Evolutionary conservation across 2,888 invertebrate genomes (phyloP).

Genomic region (Mythimna impura): DNA sequence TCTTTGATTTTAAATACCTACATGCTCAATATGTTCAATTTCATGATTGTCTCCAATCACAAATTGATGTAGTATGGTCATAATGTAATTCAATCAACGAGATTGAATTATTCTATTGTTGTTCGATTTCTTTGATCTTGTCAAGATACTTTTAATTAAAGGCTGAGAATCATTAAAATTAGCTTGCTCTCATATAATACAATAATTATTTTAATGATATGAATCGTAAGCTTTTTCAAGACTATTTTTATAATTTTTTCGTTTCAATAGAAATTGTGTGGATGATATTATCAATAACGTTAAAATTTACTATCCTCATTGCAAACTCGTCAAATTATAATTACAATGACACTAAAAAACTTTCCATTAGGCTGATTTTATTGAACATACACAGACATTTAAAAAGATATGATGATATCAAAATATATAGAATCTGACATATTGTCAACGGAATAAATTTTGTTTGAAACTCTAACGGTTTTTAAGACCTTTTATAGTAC

Average conservation of each 20-base stretch:
- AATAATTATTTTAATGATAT: constrained; percentile 4
- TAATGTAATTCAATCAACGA: constrained; percentile 43
- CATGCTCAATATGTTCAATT: constrained; percentile 9
- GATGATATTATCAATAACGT: not conserved
- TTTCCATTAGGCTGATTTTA: not conserved
- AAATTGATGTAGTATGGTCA: constrained; percentile 3
- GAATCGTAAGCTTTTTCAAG: not conserved
- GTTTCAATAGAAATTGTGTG: not conserved
- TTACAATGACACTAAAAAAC: not conserved
- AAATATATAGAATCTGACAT: not conserved
- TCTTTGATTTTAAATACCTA: not conserved
- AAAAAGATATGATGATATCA: not conserved
- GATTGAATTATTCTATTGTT: constrained; percentile 49
- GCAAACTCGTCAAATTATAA: not conserved
- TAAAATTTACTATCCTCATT: not conserved
- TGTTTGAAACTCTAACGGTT: too few relatives aligned
- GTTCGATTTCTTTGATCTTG: constrained; percentile 23
- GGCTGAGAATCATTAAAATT: constrained; percentile 7
- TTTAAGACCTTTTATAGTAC: too few relatives aligned
- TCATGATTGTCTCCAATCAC: constrained; percentile 14
- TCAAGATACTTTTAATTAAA: constrained; percentile 12
- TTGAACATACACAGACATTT: not conserved
- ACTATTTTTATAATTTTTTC: too few relatives aligned
- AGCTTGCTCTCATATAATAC: not conserved
- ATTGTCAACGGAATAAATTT: too few relatives aligned